Conservation (phyloP, 1,140 invertebrate species). For the Reticulitermes speratus region DNA sequence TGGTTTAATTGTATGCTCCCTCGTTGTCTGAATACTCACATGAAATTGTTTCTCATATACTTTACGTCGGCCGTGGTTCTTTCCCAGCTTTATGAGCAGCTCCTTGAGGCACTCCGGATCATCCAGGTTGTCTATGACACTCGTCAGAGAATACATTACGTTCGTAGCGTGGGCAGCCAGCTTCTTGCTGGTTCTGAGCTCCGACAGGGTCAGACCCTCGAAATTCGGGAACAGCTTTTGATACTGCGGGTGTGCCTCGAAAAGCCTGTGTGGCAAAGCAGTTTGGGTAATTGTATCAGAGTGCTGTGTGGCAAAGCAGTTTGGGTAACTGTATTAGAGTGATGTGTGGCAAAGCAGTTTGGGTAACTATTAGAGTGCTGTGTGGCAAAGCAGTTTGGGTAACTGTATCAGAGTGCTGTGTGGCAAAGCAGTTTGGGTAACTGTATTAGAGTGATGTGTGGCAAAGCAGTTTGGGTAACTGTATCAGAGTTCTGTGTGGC, state of each 20-base stretch:
- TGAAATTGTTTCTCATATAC: constrained; percentile 22
- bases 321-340: no score
- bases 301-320: no score
- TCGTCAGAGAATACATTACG: constrained; percentile 61
- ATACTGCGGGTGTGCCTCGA: constrained; percentile 60
- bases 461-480: no score
- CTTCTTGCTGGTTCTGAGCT: constrained; percentile 57
- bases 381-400: no score
- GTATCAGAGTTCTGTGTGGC: constrained; percentile 45
- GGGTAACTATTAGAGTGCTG: constrained; percentile 45
- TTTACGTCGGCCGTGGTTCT: constrained; percentile 58
- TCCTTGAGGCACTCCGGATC: constrained; percentile 61
- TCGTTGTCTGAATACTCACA: background rate
- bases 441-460: constrained; percentile 40
- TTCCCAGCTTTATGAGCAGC: constrained; percentile 60
- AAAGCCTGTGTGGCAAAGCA: constrained; percentile 54
- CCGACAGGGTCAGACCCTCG: constrained; percentile 54
- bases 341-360: constrained; percentile 41
- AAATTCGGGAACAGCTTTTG: constrained; percentile 60
- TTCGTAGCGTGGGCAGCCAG: constrained; percentile 67
- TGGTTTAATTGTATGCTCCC: no score
- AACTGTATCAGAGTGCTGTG: constrained; percentile 45
- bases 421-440: no score
- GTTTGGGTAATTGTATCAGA: no score
- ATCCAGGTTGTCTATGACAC: constrained; percentile 63